phyloP scores from a whole-genome alignment of 2,888 invertebrate species.

The Urechis unicinctus region DNA sequence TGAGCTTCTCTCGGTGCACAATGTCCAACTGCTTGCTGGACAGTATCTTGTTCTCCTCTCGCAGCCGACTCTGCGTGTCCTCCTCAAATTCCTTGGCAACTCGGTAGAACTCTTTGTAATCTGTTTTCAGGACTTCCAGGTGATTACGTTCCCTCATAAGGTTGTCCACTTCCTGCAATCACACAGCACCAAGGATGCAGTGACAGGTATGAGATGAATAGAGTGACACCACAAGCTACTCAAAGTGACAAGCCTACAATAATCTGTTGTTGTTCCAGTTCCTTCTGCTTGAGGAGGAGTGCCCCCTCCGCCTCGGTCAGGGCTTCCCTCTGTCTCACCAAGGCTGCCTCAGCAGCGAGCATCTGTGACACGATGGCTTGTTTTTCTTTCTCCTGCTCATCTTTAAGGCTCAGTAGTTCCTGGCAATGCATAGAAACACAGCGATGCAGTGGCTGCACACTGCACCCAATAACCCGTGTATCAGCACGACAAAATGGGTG shows the following conservation, averaged over 20 bases:
- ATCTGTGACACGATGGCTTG: no score
- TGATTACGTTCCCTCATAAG: slow-evolving; percentile 3
- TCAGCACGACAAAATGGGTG: no score
- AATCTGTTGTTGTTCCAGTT: no score
- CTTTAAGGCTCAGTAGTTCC: slow-evolving; percentile 53
- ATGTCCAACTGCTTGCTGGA: slow-evolving; percentile 22
- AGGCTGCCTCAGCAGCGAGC: slow-evolving; percentile 9
- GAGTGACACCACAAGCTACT: no score
- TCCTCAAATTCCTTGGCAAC: slow-evolving; percentile 24
- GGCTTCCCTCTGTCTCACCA: slow-evolving; percentile 6
- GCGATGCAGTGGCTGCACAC: slow-evolving; percentile 25
- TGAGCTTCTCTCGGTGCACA: slow-evolving; percentile 7
- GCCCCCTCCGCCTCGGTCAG: background rate
- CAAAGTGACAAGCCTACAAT: no score
- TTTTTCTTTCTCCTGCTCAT: slow-evolving; percentile 26
- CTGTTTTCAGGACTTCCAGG: slow-evolving; percentile 7
- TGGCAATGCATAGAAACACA: slow-evolving; percentile 58
- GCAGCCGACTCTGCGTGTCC: slow-evolving; percentile 21
- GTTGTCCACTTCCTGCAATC: slow-evolving; percentile 5
- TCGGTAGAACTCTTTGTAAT: slow-evolving; percentile 6
- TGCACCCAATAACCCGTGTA: background rate
- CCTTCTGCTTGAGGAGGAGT: no score
- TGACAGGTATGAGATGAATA: no score
- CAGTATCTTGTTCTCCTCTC: slow-evolving; percentile 11
- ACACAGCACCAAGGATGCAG: no score